Base-by-base conservation (phyloP, 1,140 invertebrate genomes). In the Temnothorax longispinosus region DNA sequence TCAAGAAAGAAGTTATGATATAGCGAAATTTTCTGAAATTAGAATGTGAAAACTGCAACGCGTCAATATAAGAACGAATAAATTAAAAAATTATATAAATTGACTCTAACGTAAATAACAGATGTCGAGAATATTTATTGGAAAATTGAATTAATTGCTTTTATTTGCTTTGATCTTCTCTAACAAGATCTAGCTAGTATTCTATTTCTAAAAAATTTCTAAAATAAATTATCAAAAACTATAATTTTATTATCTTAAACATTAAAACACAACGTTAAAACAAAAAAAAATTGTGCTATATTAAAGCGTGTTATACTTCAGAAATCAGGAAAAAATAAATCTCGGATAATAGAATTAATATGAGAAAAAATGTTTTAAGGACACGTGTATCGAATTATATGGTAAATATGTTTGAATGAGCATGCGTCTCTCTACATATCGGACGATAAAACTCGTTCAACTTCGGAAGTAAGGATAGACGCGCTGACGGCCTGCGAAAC, bases 381-480 rank as follows among this genome's bases (percentile, higher is more conserved):
- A 74, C 11, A 56, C 1, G 27, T 15, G 11, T 60, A 47, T 47
- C 13, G 62, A 1, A 80, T 81, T 81, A 54, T 41, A 69, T 3
- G 76, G 15, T 13, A 15, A n/a, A 44, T 32, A 18, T 21, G 32
- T 60, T 3, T 21, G 74, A 15, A 60, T 56, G 44, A 35, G 62
- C 44, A 18, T 27, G 38, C 54, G 27, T 32, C 13, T 75, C 13
- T 75, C 21, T 60, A 62, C 69, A 84, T 58, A 71, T 84, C 54
- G 75, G 32, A 50, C 32, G 27, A 86, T 64, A 54, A 65, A 58
- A 80, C 10, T 8, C 75, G 62, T n/a, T 50, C 27, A 58, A 69
- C 18, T 86, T 67, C n/a, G 84, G 18, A 56, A 85, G 50, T 62
- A 64, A 81, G 64, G 84, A 86, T 67, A 58, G 75, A 80, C 27